phyloP scores from a whole-genome alignment of 2,888 invertebrate species.

The Falcaria lacertinaria region DNA sequence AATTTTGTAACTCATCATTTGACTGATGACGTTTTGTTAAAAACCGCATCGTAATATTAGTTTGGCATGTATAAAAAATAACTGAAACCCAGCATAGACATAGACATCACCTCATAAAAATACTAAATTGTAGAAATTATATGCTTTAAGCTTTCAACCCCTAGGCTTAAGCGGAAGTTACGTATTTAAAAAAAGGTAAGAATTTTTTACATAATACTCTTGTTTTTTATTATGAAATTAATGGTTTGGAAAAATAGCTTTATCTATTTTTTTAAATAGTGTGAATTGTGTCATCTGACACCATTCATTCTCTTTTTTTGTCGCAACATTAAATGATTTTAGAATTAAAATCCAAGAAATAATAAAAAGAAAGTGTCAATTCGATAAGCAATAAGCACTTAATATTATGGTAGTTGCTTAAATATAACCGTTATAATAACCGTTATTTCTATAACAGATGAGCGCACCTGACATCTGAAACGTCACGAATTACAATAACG shows the following conservation, averaged over 20 bases:
- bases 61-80: background rate
- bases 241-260: too few species aligned
- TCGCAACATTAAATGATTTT: too few species aligned
- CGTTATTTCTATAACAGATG: conserved; percentile 42
- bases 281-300: too few species aligned
- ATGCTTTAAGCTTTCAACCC: conserved; percentile 44
- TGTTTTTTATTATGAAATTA: too few species aligned
- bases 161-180: conserved; percentile 28
- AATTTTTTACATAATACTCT: conserved; percentile 7
- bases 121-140: conserved; percentile 34
- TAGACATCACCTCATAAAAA: background rate
- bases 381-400: too few species aligned
- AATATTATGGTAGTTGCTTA: background rate
- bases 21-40: too few species aligned
- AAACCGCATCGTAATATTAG: too few species aligned
- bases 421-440: conserved; percentile 1
- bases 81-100: background rate
- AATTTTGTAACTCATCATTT: too few species aligned
- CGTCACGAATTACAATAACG: conserved; percentile 55
- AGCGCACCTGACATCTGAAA: conserved; percentile 59
- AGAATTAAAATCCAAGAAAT: too few species aligned
- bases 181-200: conserved; percentile 38
- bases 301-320: too few species aligned
- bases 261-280: too few species aligned
- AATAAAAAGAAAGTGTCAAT: too few species aligned